These are phyloP conservation scores for Amorpha juglandis DNA, from an alignment of 2,888 invertebrate genomes.

Conservation along the genomic window DNA sequence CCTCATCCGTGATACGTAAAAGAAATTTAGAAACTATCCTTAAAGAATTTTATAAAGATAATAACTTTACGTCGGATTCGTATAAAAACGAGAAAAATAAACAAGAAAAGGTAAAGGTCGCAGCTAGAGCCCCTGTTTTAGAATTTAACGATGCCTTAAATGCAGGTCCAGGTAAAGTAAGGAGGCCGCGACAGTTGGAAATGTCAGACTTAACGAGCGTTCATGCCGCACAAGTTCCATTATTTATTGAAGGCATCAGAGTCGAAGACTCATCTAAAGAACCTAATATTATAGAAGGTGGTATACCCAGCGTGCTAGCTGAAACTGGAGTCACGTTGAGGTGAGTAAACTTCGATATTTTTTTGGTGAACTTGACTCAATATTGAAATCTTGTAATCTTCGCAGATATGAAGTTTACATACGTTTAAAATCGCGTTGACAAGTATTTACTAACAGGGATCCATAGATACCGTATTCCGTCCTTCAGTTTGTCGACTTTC, in stretches of 20 bases:
- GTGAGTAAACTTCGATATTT: conserved; percentile 43
- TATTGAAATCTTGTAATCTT: no score
- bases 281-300: conserved; percentile 79
- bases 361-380: no score
- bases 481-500: no score
- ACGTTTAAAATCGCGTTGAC: no score
- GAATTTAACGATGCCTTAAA: background rate
- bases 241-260: conserved; percentile 82
- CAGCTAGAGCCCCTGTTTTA: background rate
- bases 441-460: no score
- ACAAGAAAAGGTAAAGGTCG: background rate
- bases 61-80: conserved; percentile 7
- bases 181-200: conserved; percentile 39
- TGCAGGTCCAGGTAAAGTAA: conserved; percentile 17
- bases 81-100: background rate
- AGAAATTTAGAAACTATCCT: conserved; percentile 18
- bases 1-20: conserved; percentile 14
- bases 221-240: conserved; percentile 37
- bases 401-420: no score
- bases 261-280: conserved; percentile 85
- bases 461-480: no score
- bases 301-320: conserved; percentile 88
- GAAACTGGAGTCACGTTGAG: conserved; percentile 83
- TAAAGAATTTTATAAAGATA: conserved; percentile 17
- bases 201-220: conserved; percentile 50